A percentile compares a stretch with the other conserved stretches of the same genome.
These are phyloP conservation scores for Daphoenositta chrysoptera DNA, from an alignment of 2,113 vertebrate genomes.

Conservation along the genomic window DNA sequence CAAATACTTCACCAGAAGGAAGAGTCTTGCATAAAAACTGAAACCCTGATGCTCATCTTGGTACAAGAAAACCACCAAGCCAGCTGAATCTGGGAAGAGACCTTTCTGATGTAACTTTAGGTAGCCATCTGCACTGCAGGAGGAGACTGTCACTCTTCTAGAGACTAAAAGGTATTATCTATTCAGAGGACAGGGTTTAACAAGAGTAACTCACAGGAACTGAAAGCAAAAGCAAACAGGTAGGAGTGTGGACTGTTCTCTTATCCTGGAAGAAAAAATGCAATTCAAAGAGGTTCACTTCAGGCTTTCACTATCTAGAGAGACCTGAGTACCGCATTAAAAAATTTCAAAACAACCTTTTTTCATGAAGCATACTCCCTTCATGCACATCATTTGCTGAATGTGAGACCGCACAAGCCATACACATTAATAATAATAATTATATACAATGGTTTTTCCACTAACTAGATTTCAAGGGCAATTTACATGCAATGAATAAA, in stretches of 20 bases:
- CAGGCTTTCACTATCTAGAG: neutral
- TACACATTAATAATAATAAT: conserved; percentile 10
- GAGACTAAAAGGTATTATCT: neutral
- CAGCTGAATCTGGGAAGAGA: neutral
- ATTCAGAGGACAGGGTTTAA: neutral
- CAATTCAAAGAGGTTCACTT: neutral
- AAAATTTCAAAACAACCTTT: neutral
- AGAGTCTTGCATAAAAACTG: neutral
- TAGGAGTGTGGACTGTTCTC: neutral
- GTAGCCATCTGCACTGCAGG: neutral
- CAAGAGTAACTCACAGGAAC: neutral
- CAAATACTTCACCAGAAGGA: neutral
- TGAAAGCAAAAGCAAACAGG: neutral
- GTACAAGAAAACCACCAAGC: neutral
- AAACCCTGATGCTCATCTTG: neutral
- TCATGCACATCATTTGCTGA: neutral
- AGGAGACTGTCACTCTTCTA: neutral
- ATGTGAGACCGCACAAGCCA: neutral
- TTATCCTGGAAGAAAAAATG: neutral
- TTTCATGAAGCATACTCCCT: neutral
- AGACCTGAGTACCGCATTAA: neutral
- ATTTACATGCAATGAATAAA: conserved; percentile 17
- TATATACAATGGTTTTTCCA: neutral
- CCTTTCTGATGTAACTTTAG: neutral
- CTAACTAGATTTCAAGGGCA: conserved; percentile 26